Percentiles rank a stretch among this genome's conserved stretches.
phyloP scores from a whole-genome alignment of 2,113 vertebrate genomes.

The Dipodomys stephensi region DNA sequence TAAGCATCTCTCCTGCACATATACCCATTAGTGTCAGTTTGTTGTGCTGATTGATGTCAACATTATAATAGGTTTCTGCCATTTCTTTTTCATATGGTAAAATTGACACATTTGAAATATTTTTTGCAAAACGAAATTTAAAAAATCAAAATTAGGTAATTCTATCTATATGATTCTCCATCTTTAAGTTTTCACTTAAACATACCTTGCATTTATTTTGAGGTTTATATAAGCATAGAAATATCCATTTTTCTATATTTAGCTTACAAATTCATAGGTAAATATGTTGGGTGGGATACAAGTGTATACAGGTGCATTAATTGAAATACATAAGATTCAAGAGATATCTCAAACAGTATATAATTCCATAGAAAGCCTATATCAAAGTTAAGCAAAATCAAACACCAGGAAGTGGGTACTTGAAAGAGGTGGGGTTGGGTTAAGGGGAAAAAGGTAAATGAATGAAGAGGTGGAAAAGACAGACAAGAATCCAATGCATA shows the following conservation, averaged over 20 bases:
- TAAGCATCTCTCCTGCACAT: neutral
- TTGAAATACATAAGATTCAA: too few species aligned
- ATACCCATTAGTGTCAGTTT: neutral
- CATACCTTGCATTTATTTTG: neutral
- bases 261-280: too few species aligned
- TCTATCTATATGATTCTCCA: neutral
- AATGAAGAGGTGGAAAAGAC: too few species aligned
- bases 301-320: too few species aligned
- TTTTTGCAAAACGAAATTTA: neutral
- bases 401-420: too few species aligned
- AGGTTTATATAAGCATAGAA: neutral
- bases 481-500: too few species aligned
- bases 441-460: too few species aligned
- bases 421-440: too few species aligned
- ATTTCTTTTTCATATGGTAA: slow-evolving; percentile 25
- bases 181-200: slow-evolving; percentile 29
- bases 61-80: neutral
- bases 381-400: too few species aligned
- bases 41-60: neutral
- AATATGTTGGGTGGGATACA: too few species aligned
- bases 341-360: too few species aligned
- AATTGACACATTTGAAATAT: neutral
- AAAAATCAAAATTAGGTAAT: slow-evolving; percentile 1
- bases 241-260: neutral
- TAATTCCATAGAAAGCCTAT: too few species aligned